Evolutionary conservation across 2,113 vertebrate genomes (phyloP).

Genomic region (Saimiri boliviensis): DNA sequence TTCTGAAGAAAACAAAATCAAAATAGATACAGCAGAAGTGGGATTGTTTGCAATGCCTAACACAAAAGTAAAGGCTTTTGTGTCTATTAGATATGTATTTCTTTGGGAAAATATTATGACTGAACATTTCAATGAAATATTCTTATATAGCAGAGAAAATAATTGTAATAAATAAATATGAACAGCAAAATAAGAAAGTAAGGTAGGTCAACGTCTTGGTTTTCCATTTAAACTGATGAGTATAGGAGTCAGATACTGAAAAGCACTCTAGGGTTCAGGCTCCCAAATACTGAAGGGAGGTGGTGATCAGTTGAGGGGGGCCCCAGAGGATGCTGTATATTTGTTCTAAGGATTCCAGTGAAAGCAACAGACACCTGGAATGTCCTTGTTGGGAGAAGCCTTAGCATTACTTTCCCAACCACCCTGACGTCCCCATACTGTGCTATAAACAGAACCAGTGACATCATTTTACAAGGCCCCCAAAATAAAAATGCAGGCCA

Average conservation of each 20-base stretch:
- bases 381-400: background rate
- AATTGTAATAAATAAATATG: background rate
- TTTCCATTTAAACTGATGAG: background rate
- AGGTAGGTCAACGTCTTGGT: background rate
- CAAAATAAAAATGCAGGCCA: background rate
- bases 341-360: background rate
- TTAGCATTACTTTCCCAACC: background rate
- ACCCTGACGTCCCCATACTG: background rate
- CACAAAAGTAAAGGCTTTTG: background rate
- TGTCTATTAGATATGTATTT: background rate
- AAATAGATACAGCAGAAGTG: background rate
- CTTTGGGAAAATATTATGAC: background rate
- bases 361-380: background rate
- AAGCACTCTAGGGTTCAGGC: background rate
- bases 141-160: background rate
- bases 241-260: background rate
- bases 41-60: background rate
- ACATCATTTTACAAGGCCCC: background rate
- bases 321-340: no score
- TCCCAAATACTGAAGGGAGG: background rate
- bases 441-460: background rate
- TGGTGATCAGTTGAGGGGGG: background rate
- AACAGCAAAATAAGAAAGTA: background rate
- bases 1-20: constrained; percentile 42
- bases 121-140: constrained; percentile 10